Evolutionary conservation across 2,797 vertebrate species (phyloP), one percentile per base, ranked within the genome.

Genomic region (Cyclura pinguis): DNA sequence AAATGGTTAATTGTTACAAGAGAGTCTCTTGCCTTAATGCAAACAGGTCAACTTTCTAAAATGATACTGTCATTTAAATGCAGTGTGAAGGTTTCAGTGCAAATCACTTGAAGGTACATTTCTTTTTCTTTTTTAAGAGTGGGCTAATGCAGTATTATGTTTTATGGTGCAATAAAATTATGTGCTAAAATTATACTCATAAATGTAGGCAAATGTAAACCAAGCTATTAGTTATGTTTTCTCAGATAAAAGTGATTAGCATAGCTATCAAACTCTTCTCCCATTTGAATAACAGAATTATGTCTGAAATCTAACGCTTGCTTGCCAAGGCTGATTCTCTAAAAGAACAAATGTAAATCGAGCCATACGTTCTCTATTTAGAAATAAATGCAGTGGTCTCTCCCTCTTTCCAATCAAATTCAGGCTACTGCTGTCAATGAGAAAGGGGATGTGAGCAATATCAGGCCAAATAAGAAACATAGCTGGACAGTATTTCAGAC

Each of bases 241-340:
- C 97, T 96, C 96, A 97, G 97, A 98, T 98, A 98, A 98, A 97
- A 98, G 97, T 97, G 97, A 98, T 98, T 98, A 98, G 97, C 97
- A 98, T 98, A 97, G 97, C 97, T 97, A 98, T 98, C 97, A 98
- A 98, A 97, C 96, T 97, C 97, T 95, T 97, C 94, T 97, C 96
- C 97, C 96, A 97, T 97, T 97, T 97, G 97, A 97, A 97, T 97
- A 97, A 97, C 97, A 97, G 97, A 97, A 97, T 97, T 97, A 97
- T 97, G 96, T 97, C 95, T 97, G 93, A 96, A 97, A 95, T 97
- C 96, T 97, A 96, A 95, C 93, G 93, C 95, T 91, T 95, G 93
- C 95, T 97, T 96, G 95, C 93, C 88, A 95, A 96, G 95, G 95
- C 93, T 91, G 91, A 87, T 95, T 93, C 95, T 96, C 94, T 80